These are phyloP conservation scores for Timema podura DNA, from an alignment of 2,888 invertebrate genomes.

Conservation along the genomic window DNA sequence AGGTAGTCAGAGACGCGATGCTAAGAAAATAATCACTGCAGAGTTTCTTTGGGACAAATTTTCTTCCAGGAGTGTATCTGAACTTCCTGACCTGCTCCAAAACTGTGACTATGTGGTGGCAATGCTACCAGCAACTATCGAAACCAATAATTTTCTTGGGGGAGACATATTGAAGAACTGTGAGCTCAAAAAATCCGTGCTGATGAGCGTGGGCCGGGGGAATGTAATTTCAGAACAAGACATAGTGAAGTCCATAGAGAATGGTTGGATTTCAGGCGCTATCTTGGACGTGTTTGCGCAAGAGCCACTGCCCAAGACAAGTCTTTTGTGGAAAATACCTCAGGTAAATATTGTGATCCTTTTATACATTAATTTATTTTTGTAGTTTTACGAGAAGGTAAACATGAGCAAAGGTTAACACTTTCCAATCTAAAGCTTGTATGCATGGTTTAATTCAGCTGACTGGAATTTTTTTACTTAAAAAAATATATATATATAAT, in stretches of 20 bases:
- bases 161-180: conserved; percentile 48
- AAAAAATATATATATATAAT: too few species aligned
- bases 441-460: too few species aligned
- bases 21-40: background rate
- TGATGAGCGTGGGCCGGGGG: conserved; percentile 58
- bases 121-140: conserved; percentile 50
- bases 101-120: conserved; percentile 54
- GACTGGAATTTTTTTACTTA: too few species aligned
- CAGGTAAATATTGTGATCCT: conserved; percentile 42
- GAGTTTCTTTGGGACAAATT: too few species aligned
- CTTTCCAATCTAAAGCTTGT: too few species aligned
- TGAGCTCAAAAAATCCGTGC: conserved; percentile 45
- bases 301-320: conserved; percentile 51
- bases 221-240: conserved; percentile 51
- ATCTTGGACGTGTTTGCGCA: conserved; percentile 54
- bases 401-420: too few species aligned
- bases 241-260: conserved; percentile 49
- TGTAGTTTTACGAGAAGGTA: background rate
- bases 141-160: conserved; percentile 50
- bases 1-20: too few species aligned
- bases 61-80: conserved; percentile 29
- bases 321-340: conserved; percentile 50
- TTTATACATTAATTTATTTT: conserved; percentile 9
- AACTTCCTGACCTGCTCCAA: conserved; percentile 43
- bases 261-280: conserved; percentile 52